Evolutionary conservation across 1,140 invertebrate genomes (phyloP), one percentile per base, ranked within the genome.

Genomic region (Drosophila sucinea): DNA sequence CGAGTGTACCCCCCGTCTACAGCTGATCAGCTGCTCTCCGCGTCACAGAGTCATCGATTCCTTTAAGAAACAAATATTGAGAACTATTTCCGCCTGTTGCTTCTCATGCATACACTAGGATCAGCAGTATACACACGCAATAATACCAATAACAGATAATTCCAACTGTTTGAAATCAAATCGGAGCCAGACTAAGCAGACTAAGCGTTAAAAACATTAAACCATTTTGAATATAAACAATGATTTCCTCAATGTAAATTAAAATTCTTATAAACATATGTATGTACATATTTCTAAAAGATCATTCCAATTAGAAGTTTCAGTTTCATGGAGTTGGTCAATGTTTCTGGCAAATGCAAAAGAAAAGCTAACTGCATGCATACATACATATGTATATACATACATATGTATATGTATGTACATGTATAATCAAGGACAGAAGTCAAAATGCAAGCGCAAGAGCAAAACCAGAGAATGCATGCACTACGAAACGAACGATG

Each of bases 341-440:
- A 68, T 47, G 58, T 67, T 77, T 77, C 60, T 79, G 73, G 63
- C 67, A 85, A 68, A 78, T 25, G 65, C 70, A 79, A 73, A 79
- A 35, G 79, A 82, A 85, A 85, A 81, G 75, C 79, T 87, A 38
- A 11, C 8, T 38, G 35, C 35, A 38, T 1, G 0, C 0, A 10
- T 2, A 35, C 35, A 38, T 4, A 38, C 35, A 38, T 35, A 8
- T 35, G 10, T 8, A 35, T 8, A 7, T 11, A 38, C 7, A 38
- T 10, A 38, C 35, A 38, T 38, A 38, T 7, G 8, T 35, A 8
- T 7, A 35, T 38, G 8, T 30, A 4, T 30, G 2, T 4, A 30
- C 11, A 51, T 51, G 44, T 23, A 82, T 87, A 89, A 84, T 87
- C 84, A 86, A 86, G 80, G 73, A 77, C 77, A 77, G 79, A 60